phyloP scores from a whole-genome alignment of 2,888 invertebrate species.

The Deladenus siricidicola region DNA sequence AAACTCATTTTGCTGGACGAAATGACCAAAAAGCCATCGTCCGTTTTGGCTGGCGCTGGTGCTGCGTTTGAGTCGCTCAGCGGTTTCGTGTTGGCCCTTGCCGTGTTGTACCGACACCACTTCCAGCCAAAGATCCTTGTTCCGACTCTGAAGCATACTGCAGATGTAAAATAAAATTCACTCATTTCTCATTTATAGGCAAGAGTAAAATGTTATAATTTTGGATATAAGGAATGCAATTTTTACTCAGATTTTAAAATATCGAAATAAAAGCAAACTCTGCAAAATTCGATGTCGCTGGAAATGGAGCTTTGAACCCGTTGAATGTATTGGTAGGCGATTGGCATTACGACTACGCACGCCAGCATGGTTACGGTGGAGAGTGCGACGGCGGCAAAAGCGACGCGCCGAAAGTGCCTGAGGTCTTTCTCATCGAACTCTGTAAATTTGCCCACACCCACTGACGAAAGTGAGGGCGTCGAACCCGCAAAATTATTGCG shows the following conservation, averaged over 20 bases:
- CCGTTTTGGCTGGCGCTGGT: constrained; percentile 28
- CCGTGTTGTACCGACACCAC: constrained; percentile 43
- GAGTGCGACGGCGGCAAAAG: constrained; percentile 48
- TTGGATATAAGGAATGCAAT: neutral
- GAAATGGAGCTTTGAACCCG: constrained; percentile 42
- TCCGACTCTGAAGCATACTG: constrained; percentile 36
- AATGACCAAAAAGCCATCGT: constrained; percentile 49
- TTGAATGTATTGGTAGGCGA: constrained; percentile 51
- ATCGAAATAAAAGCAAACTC: constrained; percentile 32
- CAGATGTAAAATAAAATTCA: no score
- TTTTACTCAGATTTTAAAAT: no score
- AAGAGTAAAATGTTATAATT: no score
- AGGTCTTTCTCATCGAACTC: constrained; percentile 30
- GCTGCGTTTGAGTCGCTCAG: constrained; percentile 30
- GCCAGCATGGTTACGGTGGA: constrained; percentile 50
- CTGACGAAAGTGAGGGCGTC: neutral
- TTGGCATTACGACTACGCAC: constrained; percentile 47
- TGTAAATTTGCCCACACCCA: neutral
- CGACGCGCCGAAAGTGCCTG: constrained; percentile 35
- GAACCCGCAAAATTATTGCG: neutral
- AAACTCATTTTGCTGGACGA: constrained; percentile 28
- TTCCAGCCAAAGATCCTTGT: constrained; percentile 49
- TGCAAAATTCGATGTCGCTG: constrained; percentile 47
- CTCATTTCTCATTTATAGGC: no score
- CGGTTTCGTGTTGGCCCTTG: constrained; percentile 34